Evolutionary conservation across 2,113 vertebrate genomes (phyloP), one percentile per base, ranked within the genome.

Genomic region (Pomatorhinus ruficollis): DNA sequence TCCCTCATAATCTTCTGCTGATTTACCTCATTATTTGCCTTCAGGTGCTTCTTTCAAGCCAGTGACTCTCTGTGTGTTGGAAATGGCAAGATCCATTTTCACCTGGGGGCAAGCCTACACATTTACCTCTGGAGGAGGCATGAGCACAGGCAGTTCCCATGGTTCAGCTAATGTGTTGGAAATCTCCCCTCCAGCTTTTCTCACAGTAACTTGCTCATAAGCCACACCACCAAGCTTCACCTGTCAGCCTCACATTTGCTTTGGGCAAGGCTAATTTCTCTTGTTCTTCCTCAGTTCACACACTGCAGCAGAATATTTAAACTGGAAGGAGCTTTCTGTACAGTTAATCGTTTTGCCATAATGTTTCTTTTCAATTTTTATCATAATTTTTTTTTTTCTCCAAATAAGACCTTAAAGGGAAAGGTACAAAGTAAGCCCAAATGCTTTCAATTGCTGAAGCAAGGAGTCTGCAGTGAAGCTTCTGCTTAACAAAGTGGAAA

Each of bases 401-500:
- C n/a, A 80, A 89, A 77, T 69, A 72, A 85, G 82, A 87, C 25
- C 47, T 80, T 81, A 45, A 90, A 93, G 50, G 77, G n/a, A 83
- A 64, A 96, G 15, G 14, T 78, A 44, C 24, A 70, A 60, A 81
- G 24, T 70, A 78, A 94, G 78, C 12, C n/a, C 40, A 83, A 88
- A 77, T 53, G 33, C 23, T 93, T 92, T 94, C 59, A 74, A 9
- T 35, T 86, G 63, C 85, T 79, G 71, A 92, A 88, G 85, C 35
- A 81, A 80, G 47, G 40, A 92, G 21, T 71, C 40, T 63, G n/a
- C 56, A 75, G 61, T 79, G 74, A 95, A 91, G 54, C 49, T 87
- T 75, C 66, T 77, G 53, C 42, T 90, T 93, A 87, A 93, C 40
- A 83, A 89, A 96, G 61, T 40, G 39, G 74, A 95, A 91, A 93